Base-by-base conservation (phyloP, 2,113 vertebrate species). In the Notarius lentiginosus region DNA sequence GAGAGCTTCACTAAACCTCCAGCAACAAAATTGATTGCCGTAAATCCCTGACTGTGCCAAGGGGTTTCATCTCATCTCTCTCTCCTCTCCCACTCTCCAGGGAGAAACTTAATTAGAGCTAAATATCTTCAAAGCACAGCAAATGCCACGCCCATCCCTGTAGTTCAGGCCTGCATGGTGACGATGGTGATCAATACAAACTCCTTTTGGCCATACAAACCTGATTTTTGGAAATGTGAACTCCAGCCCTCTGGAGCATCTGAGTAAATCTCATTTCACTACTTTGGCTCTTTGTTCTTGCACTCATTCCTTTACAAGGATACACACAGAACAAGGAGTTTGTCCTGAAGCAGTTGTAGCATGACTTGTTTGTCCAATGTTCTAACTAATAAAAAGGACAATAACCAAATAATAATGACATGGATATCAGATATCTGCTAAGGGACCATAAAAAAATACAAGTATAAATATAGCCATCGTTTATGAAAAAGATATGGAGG, bases 51-150 rank as follows among this genome's bases (percentile, higher is more conserved):
- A 72, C 87, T 56, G 83, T 86, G 86, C 89, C n/a, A 15, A 22
- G 77, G 86, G 81, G 87, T 89, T 87, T 90, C 82, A 83, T 86
- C 89, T 90, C 73, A 80, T 93, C 89, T 82, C 90, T 91, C 89
- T 83, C 83, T 87, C 55, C 89, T 90, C 92, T 91, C 88, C 89
- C 63, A 49, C 65, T 76, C 87, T 90, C 76, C 27, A 91, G 94
- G 92, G 91, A 90, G 87, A 91, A 94, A 94, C 92, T 94, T 95
- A 94, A 95, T 95, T 95, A 95, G 93, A 95, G 92, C 91, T 94
- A 95, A 95, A 94, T 93, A 95, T 94, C 93, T 94, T 94, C 93
- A 94, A 92, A 94, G 92, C 90, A 88, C 83, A 73, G 86, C 89
- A 14, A 84, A 55, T 72, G 68, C 63, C 86, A 66, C 90, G 61